These are phyloP conservation scores for Labeo calbasu DNA, from an alignment of 2,797 vertebrate species.

Conservation along the genomic window DNA sequence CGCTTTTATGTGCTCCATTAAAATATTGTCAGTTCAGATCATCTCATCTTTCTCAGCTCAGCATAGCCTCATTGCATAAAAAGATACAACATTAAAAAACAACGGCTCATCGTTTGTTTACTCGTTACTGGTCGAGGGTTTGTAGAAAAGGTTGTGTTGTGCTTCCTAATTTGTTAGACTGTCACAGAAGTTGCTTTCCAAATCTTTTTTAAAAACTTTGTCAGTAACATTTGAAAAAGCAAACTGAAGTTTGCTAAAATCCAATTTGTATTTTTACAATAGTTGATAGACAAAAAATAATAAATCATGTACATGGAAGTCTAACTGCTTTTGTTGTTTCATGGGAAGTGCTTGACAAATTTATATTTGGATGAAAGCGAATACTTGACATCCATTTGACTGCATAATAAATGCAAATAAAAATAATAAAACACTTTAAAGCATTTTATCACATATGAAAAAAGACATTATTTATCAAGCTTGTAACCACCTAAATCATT, in stretches of 20 bases:
- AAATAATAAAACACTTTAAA: too few relatives aligned
- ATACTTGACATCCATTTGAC: neutral
- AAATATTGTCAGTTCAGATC: constrained; percentile 86
- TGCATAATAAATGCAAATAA: neutral
- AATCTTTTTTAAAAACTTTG: neutral
- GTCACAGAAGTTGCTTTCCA: neutral
- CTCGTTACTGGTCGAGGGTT: constrained; percentile 12
- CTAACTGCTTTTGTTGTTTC: neutral
- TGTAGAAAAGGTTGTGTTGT: constrained; percentile 25
- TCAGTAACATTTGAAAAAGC: neutral
- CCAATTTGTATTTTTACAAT: neutral
- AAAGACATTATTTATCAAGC: too few relatives aligned
- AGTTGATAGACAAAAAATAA: neutral
- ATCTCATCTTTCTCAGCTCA: constrained; percentile 83
- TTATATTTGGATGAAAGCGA: neutral
- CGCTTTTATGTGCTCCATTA: constrained; percentile 82
- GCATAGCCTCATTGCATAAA: constrained; percentile 68
- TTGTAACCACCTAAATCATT: too few relatives aligned
- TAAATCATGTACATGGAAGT: neutral
- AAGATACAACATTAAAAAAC: constrained; percentile 25
- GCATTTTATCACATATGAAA: too few relatives aligned
- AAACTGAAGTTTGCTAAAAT: neutral
- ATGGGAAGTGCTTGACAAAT: neutral
- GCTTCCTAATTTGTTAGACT: neutral
- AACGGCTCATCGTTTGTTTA: constrained; percentile 32